These are phyloP conservation scores for Haliclystus octoradiatus DNA, from an alignment of 30 jellyfish, hydroid and myxozoan genomes.

Conservation along the genomic window DNA sequence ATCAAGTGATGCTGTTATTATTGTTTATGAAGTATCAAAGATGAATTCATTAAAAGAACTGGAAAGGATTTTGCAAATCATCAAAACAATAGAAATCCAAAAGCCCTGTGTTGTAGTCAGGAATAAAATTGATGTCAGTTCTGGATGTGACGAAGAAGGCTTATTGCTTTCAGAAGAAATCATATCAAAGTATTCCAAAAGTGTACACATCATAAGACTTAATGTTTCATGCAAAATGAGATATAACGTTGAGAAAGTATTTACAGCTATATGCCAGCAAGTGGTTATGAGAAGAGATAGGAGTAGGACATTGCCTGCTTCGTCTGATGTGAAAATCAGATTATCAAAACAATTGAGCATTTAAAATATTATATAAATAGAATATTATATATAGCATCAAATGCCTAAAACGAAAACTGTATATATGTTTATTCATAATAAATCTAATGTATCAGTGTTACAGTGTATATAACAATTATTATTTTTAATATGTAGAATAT, in stretches of 20 bases:
- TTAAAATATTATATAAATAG: no score
- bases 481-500: no score
- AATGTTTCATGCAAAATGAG: background rate
- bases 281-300: background rate
- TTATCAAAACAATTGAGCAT: background rate
- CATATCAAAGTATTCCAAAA: background rate
- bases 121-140: background rate
- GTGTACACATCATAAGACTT: background rate
- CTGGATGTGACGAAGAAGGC: background rate
- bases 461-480: no score
- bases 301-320: background rate
- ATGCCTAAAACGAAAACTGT: no score
- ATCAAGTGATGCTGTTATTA: background rate
- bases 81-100: background rate
- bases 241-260: background rate
- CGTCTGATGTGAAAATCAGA: background rate
- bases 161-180: background rate
- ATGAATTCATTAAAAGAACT: background rate
- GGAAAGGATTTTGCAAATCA: background rate
- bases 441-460: no score
- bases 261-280: background rate
- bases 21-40: background rate
- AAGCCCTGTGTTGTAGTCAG: background rate
- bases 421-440: no score
- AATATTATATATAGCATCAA: no score